Evolutionary conservation across 2,797 vertebrate species (phyloP), one percentile per base, ranked within the genome.

Genomic region (Zenarchopterus dispar): DNA sequence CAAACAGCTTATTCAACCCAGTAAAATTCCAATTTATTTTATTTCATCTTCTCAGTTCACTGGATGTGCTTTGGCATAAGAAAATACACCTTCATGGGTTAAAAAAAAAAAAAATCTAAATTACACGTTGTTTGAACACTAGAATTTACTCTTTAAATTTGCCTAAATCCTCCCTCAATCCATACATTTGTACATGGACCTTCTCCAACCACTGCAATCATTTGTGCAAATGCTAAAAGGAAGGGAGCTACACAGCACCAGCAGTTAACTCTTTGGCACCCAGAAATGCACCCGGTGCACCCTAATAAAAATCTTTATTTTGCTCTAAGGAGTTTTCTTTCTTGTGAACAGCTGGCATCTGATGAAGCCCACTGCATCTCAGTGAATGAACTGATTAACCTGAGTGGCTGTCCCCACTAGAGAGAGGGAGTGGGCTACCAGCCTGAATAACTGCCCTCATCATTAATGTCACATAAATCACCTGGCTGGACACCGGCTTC

Each of bases 381-480:
- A 91, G 88, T 91, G 87, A 92, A 92, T 92, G 90, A 91, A 90
- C 91, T 92, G 86, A 93, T 93, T 92, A 93, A 89, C 90, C 90
- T 88, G 88, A 93, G 90, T 93, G 91, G 92, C 85, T 41, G 80
- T 91, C 87, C 71, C 80, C 77, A 70, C 57, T 55, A 80, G 45
- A 68, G 59, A 72, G 72, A 65, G 75, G 72, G 78, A 72, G 87
- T 52, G 80, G 74, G 57, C 71, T 44, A 65, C 54, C 73, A 70
- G 84, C 64, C 84, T 84, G 84, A 88, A 74, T 88, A 88, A 90
- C 84, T 90, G 86, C 78, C 84, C 81, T 77, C 82, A 89, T 90
- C 89, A 91, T 92, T 89, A 91, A 90, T 88, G 87, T 84, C 87
- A 82, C 83, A 84, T 92, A 90, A 92, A 92, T 92, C 90, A 87